A percentile compares a stretch with the other conserved stretches of the same genome.
Evolutionary conservation across 2,888 invertebrate species (phyloP).

Genomic region (Atherix ibis): DNA sequence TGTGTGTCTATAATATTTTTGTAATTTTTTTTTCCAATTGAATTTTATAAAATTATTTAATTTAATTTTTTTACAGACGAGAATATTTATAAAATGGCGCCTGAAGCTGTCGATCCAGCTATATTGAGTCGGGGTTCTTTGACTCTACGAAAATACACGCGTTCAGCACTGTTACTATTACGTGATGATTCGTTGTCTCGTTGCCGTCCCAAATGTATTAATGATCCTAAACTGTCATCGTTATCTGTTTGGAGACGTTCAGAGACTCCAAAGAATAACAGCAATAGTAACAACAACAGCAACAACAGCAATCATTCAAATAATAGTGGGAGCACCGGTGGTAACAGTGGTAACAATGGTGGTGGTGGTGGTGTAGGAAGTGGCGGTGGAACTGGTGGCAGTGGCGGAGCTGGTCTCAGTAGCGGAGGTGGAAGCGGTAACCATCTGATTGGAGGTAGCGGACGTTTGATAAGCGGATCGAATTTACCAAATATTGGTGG

Average conservation of each 20-base stretch:
- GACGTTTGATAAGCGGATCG: background rate
- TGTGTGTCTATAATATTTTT: too few species aligned
- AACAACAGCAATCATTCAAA: background rate
- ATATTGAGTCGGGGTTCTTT: slow-evolving; percentile 37
- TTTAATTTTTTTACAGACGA: slow-evolving; percentile 10
- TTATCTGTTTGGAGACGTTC: slow-evolving; percentile 19
- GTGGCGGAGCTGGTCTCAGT: background rate
- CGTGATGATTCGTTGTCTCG: slow-evolving; percentile 53
- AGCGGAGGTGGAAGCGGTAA: background rate
- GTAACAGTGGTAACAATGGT: slow-evolving; percentile 7
- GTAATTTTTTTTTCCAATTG: background rate
- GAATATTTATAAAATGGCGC: slow-evolving; percentile 12
- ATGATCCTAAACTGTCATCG: slow-evolving; percentile 29
- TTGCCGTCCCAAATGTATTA: slow-evolving; percentile 53
- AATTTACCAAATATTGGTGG: slow-evolving; percentile 1
- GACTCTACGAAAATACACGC: slow-evolving; percentile 36
- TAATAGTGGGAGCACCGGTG: slow-evolving; percentile 15
- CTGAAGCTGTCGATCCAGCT: slow-evolving; percentile 36
- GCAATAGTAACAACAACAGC: slow-evolving; percentile 35
- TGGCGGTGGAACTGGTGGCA: slow-evolving; percentile 1
- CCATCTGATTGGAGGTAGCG: background rate
- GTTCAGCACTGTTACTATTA: slow-evolving; percentile 56
- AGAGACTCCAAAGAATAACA: slow-evolving; percentile 47
- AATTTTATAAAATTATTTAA: background rate
- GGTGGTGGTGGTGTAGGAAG: slow-evolving; percentile 5